Percentiles rank a stretch among this genome's conserved stretches.
Conservation (phyloP, 1,140 invertebrate genomes). For the Dendrolimus kikuchii region DNA sequence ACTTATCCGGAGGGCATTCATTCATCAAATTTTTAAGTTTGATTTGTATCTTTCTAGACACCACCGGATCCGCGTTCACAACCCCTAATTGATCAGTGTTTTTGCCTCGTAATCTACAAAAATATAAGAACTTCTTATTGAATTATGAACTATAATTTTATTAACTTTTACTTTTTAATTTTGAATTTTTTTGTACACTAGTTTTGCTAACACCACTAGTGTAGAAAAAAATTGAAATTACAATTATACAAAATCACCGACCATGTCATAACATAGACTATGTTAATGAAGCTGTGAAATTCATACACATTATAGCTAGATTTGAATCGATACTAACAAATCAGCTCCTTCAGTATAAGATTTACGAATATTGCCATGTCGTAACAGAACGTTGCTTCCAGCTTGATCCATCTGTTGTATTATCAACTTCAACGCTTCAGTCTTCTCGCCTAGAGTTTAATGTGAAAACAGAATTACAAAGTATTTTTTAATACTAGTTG, state of each 20-base stretch:
- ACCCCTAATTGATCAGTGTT: conserved; percentile 41
- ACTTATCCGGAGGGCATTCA: conserved; percentile 32
- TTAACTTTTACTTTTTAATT: no score
- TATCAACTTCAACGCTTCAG: conserved; percentile 35
- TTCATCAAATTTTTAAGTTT: conserved; percentile 42
- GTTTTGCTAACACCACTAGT: no score
- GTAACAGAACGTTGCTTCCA: conserved; percentile 31
- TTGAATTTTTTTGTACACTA: no score
- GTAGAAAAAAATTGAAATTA: no score
- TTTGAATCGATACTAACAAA: conserved; percentile 22
- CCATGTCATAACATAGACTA: no score
- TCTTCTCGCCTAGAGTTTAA: conserved; percentile 34
- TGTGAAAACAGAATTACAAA: background rate
- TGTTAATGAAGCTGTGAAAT: no score
- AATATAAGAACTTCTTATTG: background rate
- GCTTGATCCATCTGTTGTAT: conserved; percentile 35
- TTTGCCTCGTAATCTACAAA: conserved; percentile 37
- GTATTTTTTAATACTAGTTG: no score
- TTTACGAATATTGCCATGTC: conserved; percentile 48
- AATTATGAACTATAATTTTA: background rate
- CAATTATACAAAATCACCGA: no score
- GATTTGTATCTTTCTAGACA: conserved; percentile 49
- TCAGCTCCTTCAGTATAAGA: conserved; percentile 37
- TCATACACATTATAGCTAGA: background rate
- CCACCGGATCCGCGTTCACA: conserved; percentile 39